Percentiles rank a stretch among this genome's conserved stretches.
These are phyloP conservation scores for Petrocephalus schoutedeni DNA, from an alignment of 2,797 vertebrate genomes.

Conservation along the genomic window DNA sequence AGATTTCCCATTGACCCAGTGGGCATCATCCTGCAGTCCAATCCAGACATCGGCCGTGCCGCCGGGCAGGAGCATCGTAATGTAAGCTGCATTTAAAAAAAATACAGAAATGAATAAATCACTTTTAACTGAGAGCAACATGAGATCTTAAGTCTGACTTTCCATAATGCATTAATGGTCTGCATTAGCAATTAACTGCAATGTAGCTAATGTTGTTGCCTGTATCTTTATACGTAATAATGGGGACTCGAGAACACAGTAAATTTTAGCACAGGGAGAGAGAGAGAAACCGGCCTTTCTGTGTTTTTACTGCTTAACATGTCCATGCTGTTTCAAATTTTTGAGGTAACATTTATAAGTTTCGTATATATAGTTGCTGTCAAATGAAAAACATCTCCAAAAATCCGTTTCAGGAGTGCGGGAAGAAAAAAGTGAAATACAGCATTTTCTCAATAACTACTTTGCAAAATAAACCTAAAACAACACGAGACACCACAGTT, in stretches of 20 bases:
- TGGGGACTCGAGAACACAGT: neutral
- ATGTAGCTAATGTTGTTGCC: neutral
- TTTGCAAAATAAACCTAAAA: neutral
- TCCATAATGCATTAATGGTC: neutral
- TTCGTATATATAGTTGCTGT: neutral
- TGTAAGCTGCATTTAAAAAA: conserved; percentile 64
- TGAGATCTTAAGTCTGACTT: neutral
- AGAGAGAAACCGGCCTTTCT: neutral
- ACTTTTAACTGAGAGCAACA: neutral
- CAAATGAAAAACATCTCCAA: neutral
- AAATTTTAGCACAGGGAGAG: neutral
- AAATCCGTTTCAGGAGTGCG: neutral
- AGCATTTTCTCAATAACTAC: neutral
- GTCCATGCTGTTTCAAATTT: neutral
- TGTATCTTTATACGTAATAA: neutral
- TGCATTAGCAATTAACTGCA: neutral
- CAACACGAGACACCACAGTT: neutral
- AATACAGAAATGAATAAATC: conserved; percentile 20
- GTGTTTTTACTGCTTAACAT: neutral
- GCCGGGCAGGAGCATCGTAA: conserved; percentile 87
- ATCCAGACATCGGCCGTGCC: conserved; percentile 80
- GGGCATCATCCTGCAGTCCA: conserved; percentile 67
- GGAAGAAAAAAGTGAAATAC: neutral
- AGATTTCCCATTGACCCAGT: conserved; percentile 68
- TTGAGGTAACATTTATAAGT: neutral